A percentile compares a stretch with the other conserved stretches of the same genome.
phyloP scores from a whole-genome alignment of 1,140 invertebrate genomes.

The Bombus difficillimus region DNA sequence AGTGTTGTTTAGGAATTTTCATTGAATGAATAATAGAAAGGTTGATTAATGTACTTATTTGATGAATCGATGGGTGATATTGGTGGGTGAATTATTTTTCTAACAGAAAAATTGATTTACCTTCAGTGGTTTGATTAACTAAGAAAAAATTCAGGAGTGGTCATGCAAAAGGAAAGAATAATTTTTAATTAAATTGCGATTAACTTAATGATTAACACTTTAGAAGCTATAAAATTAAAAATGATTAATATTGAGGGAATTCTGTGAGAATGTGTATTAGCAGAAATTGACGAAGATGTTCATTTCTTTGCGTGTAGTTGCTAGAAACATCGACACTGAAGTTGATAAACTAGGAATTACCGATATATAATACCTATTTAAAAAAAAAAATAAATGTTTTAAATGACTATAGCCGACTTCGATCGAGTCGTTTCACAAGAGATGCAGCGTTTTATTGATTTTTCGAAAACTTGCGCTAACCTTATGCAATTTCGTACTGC shows the following conservation, averaged over 20 bases:
- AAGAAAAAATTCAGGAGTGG: not conserved
- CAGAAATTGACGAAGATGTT: not conserved
- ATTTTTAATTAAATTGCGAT: not conserved
- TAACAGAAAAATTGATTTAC: not conserved
- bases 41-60: not conserved
- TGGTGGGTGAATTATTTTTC: not conserved
- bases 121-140: not conserved
- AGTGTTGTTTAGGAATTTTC: not conserved
- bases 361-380: not conserved
- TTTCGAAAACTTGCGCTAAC: slow-evolving; percentile 15
- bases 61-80: too few relatives aligned
- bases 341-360: not conserved
- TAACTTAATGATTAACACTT: not conserved
- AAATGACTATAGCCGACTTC: not conserved
- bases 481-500: not conserved
- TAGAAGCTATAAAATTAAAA: too few relatives aligned
- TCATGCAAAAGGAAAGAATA: not conserved
- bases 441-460: slow-evolving; percentile 1
- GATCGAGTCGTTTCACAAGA: slow-evolving; percentile 10
- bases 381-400: slow-evolving; percentile 22
- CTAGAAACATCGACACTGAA: not conserved
- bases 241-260: not conserved
- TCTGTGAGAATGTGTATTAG: not conserved
- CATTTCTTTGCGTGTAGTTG: not conserved
- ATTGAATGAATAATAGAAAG: not conserved